These are phyloP conservation scores for Drosophila cardini DNA, from an alignment of 1,140 invertebrate genomes.

Conservation along the genomic window DNA sequence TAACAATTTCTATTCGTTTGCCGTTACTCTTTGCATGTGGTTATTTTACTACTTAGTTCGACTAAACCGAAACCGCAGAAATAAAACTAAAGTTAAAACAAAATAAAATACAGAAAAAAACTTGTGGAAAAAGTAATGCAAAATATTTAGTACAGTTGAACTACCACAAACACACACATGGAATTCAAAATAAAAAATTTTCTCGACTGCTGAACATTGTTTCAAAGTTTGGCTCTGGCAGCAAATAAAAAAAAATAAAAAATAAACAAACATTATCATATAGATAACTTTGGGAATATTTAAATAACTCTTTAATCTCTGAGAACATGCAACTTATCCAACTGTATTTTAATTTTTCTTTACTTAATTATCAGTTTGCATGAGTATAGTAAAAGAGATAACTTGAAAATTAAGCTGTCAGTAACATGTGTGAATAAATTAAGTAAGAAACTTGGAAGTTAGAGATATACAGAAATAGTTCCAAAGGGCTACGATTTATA, in stretches of 20 bases:
- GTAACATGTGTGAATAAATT: too few species aligned
- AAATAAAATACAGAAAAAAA: constrained; percentile 31
- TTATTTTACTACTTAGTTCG: constrained; percentile 16
- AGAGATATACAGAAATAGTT: too few species aligned
- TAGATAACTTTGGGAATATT: constrained; percentile 9
- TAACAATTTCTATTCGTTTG: constrained; percentile 57
- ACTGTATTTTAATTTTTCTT: too few species aligned
- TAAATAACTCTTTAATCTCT: neutral
- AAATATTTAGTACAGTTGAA: constrained; percentile 68
- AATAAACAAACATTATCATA: constrained; percentile 3
- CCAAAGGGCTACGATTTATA: too few species aligned
- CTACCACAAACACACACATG: constrained; percentile 53
- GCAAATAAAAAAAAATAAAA: too few species aligned
- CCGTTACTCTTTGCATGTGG: constrained; percentile 16
- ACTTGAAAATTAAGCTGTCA: too few species aligned
- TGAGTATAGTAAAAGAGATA: too few species aligned
- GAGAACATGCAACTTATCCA: neutral
- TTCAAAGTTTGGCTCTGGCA: constrained; percentile 3
- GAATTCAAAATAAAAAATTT: constrained; percentile 57
- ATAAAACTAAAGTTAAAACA: constrained; percentile 40
- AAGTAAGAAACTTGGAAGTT: too few species aligned
- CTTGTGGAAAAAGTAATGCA: constrained; percentile 42
- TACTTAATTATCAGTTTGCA: too few species aligned
- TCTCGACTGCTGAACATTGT: constrained; percentile 52
- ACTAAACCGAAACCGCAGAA: constrained; percentile 58